These are phyloP conservation scores for Phrixothrix hirtus DNA, from an alignment of 2,888 invertebrate genomes.

Conservation along the genomic window DNA sequence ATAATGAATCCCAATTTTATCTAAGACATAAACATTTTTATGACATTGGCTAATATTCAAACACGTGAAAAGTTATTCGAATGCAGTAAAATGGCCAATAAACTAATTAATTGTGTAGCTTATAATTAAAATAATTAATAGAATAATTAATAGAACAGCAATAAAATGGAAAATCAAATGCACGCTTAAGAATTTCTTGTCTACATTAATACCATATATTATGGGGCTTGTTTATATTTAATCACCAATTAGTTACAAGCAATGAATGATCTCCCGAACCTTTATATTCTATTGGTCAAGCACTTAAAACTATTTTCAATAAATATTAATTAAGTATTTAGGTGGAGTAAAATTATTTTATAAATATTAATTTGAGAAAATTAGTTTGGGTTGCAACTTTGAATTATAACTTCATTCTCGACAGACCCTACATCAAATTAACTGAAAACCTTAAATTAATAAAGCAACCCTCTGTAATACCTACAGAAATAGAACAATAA, in stretches of 20 bases:
- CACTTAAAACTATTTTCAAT: too few relatives aligned
- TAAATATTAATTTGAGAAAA: neutral
- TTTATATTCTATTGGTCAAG: too few relatives aligned
- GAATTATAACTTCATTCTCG: neutral
- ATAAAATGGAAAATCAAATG: too few relatives aligned
- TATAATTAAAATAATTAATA: conserved; percentile 26
- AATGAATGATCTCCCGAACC: too few relatives aligned
- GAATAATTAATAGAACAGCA: conserved; percentile 26
- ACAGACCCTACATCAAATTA: neutral
- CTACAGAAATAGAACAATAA: too few relatives aligned
- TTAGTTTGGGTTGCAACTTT: neutral
- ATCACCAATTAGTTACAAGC: too few relatives aligned
- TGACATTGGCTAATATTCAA: conserved; percentile 6
- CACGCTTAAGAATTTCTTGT: too few relatives aligned
- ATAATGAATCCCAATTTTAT: conserved; percentile 21
- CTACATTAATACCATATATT: too few relatives aligned
- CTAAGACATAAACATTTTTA: conserved; percentile 8
- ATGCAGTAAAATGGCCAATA: conserved; percentile 19
- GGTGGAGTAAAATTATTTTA: neutral
- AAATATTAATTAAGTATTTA: too few relatives aligned
- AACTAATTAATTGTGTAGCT: conserved; percentile 18
- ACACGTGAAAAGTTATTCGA: conserved; percentile 13
- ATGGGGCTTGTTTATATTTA: too few relatives aligned
- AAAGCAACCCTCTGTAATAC: neutral
- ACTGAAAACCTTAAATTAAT: neutral